Percentiles rank a stretch among this genome's conserved stretches.
Conservation (phyloP, 2,888 invertebrate species). For the Physocephala rufipes region DNA sequence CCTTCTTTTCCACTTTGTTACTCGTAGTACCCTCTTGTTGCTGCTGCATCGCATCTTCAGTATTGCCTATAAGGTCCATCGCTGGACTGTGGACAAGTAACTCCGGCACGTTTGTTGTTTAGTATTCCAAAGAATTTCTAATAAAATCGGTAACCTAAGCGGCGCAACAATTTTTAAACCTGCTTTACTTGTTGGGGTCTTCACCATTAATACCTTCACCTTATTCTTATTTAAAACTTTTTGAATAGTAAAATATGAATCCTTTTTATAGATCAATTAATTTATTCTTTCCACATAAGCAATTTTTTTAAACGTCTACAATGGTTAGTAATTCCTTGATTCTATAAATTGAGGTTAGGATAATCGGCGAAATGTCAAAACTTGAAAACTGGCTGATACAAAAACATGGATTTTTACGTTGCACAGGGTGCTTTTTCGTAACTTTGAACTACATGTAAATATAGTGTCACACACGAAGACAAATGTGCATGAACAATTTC, state of each 20-base stretch:
- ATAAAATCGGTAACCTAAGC: constrained; percentile 31
- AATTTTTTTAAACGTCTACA: too few species aligned
- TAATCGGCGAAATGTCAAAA: constrained; percentile 19
- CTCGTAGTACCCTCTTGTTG: constrained; percentile 34
- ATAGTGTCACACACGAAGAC: too few species aligned
- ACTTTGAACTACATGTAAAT: too few species aligned
- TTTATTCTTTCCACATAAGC: too few species aligned
- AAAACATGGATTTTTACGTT: not conserved
- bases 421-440: not conserved
- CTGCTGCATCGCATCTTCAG: constrained; percentile 40
- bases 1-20: constrained; percentile 47
- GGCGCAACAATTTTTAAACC: too few species aligned
- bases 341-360: constrained; percentile 13
- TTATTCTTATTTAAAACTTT: too few species aligned
- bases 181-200: too few species aligned
- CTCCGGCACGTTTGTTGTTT: constrained; percentile 64
- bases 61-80: constrained; percentile 47
- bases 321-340: too few species aligned
- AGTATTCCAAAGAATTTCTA: constrained; percentile 43
- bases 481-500: too few species aligned
- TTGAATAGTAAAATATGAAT: too few species aligned
- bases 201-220: too few species aligned
- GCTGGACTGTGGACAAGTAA: constrained; percentile 50
- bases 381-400: constrained; percentile 21
- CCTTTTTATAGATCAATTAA: too few species aligned